Base-by-base conservation (phyloP, 2,797 vertebrate genomes). In the Cyclura pinguis region DNA sequence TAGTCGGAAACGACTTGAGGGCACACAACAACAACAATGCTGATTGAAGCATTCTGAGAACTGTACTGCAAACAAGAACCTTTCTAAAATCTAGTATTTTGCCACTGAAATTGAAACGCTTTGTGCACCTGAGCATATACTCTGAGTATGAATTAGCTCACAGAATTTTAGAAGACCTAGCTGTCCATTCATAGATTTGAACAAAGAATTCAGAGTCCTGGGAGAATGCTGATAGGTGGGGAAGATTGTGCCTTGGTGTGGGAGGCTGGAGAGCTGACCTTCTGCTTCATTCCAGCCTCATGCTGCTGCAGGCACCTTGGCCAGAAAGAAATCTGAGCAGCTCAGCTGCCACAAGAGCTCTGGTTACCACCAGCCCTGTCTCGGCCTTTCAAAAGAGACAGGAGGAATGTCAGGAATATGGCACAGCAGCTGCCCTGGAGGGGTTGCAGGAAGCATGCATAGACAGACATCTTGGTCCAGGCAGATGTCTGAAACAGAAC, bases 301-400 rank as follows among this genome's bases (percentile, higher is more conserved):
- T 18, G 50, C 50, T 80, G 42, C 76, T 85, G 13, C 52, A 72
- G 55, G 50, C 76, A 80, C 83, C 52, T 52, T 77, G 35, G 74
- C 76, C 64, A 85, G 59, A 13, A 82, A 73, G 94, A 69, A 47
- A 35, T 90, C 38, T 91, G 95, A 96, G 93, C 92, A 90, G 93
- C 84, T 92, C 81, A 35, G 38, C 88, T 89, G 88, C 83, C 62
- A 72, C 22, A 24, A 59, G 88, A 89, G 83, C 90, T 88, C 64
- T 72, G 29, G 64, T 88, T 91, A 88, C 82, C 62, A 67, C 47
- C 90, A 80, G 47, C 59, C 73, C 35, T n/a, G 80, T 22, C 80
- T 73, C 50, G 2, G 86, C 24, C 73, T 55, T 64, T n/a, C 80
- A 78, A 59, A 59, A 57, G 6, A 35, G 82, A 80, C 6, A 12